Evolutionary conservation across 2,888 invertebrate species (phyloP), one percentile per base, ranked within the genome.

Genomic region (Pherbina coryleti): DNA sequence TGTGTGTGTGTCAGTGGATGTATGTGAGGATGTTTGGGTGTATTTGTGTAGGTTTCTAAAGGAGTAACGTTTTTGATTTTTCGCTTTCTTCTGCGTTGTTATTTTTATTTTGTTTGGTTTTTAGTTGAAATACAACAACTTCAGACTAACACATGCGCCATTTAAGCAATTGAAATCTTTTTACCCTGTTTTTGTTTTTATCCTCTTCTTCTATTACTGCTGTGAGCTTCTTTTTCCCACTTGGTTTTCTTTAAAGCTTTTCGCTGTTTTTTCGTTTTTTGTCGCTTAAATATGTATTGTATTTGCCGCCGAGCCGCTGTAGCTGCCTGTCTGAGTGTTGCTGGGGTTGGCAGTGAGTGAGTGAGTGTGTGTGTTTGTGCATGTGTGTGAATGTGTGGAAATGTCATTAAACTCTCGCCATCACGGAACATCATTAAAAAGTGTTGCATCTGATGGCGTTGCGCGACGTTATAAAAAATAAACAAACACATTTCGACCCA

Each of bases 81-180:
- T 55, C 19, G 55, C 22, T 55, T 55, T 55, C 55, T 19, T 28
- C 57, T 22, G 25, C 19, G 19, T 60, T 60, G 5, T 55, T 55
- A 7, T 49, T 67, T 4, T 70, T 70, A 31, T 70, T 53, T 49
- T 51, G 28, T 53, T 53, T 28, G 34, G 49, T 51, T 49, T 70
- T 70, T n/a, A 25, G 53, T 31, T 53, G 5, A 62, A 67, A 34
- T 53, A 49, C 22, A 75, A 75, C 25, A 72, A 60, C 67, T 78
- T 51, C 82, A 82, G 84, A 82, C 71, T 34, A 85, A 86, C 85
- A 85, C 86, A 84, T 84, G 85, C 86, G 82, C 84, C 83, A 86
- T 86, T 72, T 86, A 86, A 86, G 86, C 86, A 86, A 86, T 86
- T 86, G 85, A 86, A 86, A 84, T 82, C 83, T 83, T 72, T 31